Percentiles rank a stretch among this genome's conserved stretches.
These are phyloP conservation scores for Orthosia gothica DNA, from an alignment of 2,888 invertebrate species.

Conservation along the genomic window DNA sequence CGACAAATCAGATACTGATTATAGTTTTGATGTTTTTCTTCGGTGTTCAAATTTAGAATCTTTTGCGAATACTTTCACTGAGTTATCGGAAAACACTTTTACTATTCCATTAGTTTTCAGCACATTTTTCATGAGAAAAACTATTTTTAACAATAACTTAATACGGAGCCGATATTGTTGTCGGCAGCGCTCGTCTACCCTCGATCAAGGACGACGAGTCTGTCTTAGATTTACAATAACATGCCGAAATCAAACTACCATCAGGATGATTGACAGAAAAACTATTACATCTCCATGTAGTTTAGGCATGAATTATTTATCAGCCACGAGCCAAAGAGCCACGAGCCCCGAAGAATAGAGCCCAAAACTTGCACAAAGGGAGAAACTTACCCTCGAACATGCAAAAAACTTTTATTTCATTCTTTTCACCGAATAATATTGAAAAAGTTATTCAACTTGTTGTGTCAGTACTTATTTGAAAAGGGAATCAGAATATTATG, in stretches of 20 bases:
- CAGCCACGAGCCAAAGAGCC: background rate
- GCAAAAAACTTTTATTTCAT: constrained; percentile 61
- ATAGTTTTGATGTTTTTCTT: no score
- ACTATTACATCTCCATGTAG: constrained; percentile 49
- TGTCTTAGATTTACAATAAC: background rate
- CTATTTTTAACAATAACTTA: no score
- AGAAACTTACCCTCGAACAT: constrained; percentile 52
- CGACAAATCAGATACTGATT: no score
- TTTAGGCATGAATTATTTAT: constrained; percentile 65
- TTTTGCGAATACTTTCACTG: no score
- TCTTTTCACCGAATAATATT: constrained; percentile 58
- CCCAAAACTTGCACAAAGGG: constrained; percentile 55
- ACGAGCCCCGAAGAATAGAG: constrained; percentile 40
- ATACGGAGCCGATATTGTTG: no score
- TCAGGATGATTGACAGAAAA: constrained; percentile 59
- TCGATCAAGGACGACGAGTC: no score
- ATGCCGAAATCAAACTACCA: constrained; percentile 16
- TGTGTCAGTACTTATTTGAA: constrained; percentile 8
- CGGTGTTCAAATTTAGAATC: no score
- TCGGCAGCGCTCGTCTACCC: no score
- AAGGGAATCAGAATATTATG: no score
- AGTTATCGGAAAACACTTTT: no score
- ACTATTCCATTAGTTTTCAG: no score
- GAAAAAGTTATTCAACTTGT: constrained; percentile 42
- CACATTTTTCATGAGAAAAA: no score